phyloP scores from a whole-genome alignment of 1,140 invertebrate species.

The Elymnias hypermnestra region DNA sequence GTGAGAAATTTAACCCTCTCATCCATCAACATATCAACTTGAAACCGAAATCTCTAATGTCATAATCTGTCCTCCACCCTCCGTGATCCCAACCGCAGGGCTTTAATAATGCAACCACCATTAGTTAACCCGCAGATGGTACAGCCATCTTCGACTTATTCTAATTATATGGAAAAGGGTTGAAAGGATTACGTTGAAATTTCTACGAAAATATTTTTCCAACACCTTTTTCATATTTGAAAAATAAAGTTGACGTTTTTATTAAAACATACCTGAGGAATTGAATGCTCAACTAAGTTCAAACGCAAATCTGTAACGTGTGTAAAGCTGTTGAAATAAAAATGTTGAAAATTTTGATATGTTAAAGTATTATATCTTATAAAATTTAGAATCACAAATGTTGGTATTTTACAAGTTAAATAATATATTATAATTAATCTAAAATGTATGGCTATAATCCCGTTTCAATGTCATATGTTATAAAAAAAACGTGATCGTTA shows the following conservation, averaged over 20 bases:
- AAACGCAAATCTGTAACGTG: too few species aligned
- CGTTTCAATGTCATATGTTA: too few species aligned
- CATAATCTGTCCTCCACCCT: conserved; percentile 65
- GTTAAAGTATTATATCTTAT: too few species aligned
- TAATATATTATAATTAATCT: too few species aligned
- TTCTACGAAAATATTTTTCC: conserved; percentile 3
- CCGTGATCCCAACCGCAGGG: conserved; percentile 33
- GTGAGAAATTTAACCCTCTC: conserved; percentile 9
- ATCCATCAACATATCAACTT: conserved; percentile 25
- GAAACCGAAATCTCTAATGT: conserved; percentile 46
- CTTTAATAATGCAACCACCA: conserved; percentile 70
- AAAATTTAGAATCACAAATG: too few species aligned
- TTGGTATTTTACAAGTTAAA: too few species aligned
- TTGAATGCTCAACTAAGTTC: too few species aligned
- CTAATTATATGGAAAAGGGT: conserved; percentile 61
- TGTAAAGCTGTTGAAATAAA: too few species aligned
- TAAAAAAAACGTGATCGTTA: too few species aligned
- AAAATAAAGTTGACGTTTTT: conserved; percentile 26
- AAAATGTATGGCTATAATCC: too few species aligned
- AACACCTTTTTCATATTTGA: conserved; percentile 2
- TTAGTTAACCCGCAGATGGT: conserved; percentile 66
- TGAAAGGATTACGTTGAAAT: conserved; percentile 47
- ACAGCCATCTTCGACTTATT: conserved; percentile 58
- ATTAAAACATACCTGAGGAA: too few species aligned
- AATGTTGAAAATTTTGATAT: too few species aligned